Percentiles rank a stretch among this genome's conserved stretches.
These are phyloP conservation scores for Virgularia gustaviana DNA, from an alignment of 92 coral and sea anemone species.

Conservation along the genomic window DNA sequence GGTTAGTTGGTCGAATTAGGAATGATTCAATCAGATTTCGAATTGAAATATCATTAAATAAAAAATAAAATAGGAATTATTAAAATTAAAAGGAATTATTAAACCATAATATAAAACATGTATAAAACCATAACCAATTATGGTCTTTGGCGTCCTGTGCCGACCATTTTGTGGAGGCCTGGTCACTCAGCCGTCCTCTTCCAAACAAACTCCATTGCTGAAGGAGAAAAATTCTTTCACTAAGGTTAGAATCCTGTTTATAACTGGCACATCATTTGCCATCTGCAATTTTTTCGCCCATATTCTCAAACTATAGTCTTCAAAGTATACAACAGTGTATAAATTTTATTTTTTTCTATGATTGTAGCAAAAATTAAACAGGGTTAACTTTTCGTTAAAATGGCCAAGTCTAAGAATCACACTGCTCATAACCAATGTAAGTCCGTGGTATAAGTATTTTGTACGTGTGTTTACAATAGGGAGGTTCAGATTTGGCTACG, in stretches of 20 bases:
- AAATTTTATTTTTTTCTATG: background rate
- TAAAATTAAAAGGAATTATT: too few relatives aligned
- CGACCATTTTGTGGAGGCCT: background rate
- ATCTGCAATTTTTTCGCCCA: background rate
- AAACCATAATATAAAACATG: too few relatives aligned
- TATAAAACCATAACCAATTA: background rate
- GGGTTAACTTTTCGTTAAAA: constrained; percentile 31
- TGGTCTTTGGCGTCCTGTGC: constrained; percentile 10
- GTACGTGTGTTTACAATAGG: too few relatives aligned
- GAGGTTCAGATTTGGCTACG: too few relatives aligned
- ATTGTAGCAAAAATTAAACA: background rate
- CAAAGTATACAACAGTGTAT: background rate
- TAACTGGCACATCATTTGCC: background rate
- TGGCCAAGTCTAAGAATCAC: constrained; percentile 99
- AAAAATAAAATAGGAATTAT: too few relatives aligned
- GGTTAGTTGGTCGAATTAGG: too few relatives aligned
- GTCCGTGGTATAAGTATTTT: too few relatives aligned
- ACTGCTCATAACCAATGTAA: constrained; percentile 96
- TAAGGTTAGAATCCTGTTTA: background rate
- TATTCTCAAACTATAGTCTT: background rate
- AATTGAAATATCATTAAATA: too few relatives aligned
- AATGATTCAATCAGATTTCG: too few relatives aligned
- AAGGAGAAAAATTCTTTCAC: background rate
- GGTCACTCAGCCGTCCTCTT: constrained; percentile 36
- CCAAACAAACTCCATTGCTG: constrained; percentile 19